These are phyloP conservation scores for Globodera ellingtonae DNA, from an alignment of 1,140 invertebrate species.

Conservation along the genomic window DNA sequence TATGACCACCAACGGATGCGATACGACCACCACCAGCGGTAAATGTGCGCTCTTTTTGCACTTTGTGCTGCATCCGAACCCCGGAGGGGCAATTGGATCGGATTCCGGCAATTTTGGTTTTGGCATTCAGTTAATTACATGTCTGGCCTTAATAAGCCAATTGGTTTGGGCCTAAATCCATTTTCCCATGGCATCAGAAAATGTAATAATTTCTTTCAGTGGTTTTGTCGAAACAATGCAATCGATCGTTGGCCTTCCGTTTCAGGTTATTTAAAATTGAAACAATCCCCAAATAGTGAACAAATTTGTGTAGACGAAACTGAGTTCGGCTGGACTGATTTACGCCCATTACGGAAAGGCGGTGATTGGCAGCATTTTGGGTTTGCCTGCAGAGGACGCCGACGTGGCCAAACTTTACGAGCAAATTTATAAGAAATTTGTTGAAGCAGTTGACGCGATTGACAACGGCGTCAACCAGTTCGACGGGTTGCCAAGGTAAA, in stretches of 20 bases:
- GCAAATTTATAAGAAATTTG: constrained; percentile 84
- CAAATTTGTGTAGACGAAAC: constrained; percentile 70
- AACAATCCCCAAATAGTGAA: no score
- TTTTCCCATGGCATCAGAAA: no score
- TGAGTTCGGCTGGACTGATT: constrained; percentile 92
- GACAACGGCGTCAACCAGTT: constrained; percentile 83
- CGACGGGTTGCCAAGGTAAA: constrained; percentile 73
- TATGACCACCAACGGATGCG: constrained; percentile 78
- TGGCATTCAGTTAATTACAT: no score
- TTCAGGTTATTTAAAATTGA: constrained; percentile 25
- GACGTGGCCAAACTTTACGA: constrained; percentile 74
- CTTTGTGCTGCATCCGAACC: constrained; percentile 7
- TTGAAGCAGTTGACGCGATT: constrained; percentile 91
- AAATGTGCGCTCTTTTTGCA: constrained; percentile 36
- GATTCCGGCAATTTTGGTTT: no score
- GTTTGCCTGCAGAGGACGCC: constrained; percentile 59
- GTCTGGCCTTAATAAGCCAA: no score
- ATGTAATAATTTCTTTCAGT: constrained; percentile 68
- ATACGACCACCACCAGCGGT: constrained; percentile 93
- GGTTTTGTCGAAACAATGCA: constrained; percentile 73
- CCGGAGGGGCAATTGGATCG: not conserved
- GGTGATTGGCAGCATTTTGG: constrained; percentile 70
- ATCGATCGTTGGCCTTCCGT: constrained; percentile 66
- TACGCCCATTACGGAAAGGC: constrained; percentile 86
- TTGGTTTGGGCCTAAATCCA: no score